Conservation (phyloP, 1,140 invertebrate species). For the Drosophila setifemur region DNA sequence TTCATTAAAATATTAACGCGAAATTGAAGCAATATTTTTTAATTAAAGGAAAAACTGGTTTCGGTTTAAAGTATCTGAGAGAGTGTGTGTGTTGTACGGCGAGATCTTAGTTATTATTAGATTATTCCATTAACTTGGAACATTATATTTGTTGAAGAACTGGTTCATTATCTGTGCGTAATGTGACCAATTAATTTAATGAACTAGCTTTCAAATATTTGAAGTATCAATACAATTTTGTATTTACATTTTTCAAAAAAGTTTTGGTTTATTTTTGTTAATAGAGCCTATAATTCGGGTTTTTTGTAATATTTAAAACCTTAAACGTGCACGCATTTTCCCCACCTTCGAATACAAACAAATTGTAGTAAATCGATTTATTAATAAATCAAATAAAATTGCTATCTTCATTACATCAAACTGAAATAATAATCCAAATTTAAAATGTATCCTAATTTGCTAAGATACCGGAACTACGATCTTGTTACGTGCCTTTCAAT, state of each 20-base stretch:
- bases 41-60: slow-evolving; percentile 18
- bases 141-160: slow-evolving; percentile 4
- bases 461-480: neutral
- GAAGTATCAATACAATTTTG: neutral
- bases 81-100: neutral
- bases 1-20: slow-evolving; percentile 1
- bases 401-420: no score
- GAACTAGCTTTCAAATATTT: neutral
- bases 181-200: slow-evolving; percentile 6
- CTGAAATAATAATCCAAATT: no score
- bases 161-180: slow-evolving; percentile 11
- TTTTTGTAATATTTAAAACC: no score
- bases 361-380: no score
- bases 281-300: no score
- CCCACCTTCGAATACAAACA: no score
- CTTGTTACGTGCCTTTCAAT: slow-evolving; percentile 6
- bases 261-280: no score
- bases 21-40: slow-evolving; percentile 4
- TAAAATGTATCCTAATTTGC: neutral
- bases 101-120: slow-evolving; percentile 14
- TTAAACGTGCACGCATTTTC: no score
- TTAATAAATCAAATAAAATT: no score
- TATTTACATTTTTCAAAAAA: neutral
- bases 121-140: slow-evolving; percentile 5
- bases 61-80: neutral